Evolutionary conservation across 2,888 invertebrate genomes (phyloP), one percentile per base, ranked within the genome.

Genomic region (Chloroclystis v-ata): DNA sequence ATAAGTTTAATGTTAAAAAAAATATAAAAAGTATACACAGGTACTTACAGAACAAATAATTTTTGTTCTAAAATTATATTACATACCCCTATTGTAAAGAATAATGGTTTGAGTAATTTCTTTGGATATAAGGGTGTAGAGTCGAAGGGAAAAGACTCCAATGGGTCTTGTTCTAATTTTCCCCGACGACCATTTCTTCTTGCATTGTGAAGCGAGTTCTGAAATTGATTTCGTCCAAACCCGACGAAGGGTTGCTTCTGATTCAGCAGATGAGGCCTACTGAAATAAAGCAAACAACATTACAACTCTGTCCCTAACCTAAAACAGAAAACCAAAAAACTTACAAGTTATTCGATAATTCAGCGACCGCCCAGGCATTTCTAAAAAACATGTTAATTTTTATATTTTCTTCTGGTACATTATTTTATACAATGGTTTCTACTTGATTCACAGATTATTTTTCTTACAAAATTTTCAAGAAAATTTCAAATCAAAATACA

Each of bases 11-110:
- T 30, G 30, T 13, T 4, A 13, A 1, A 13, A 2, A n/a, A n/a
- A n/a, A n/a, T n/a, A n/a, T n/a, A n/a, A n/a, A n/a, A n/a, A n/a
- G n/a, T n/a, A n/a, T n/a, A n/a, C n/a, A n/a, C 12, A 13, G 2
- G 13, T 12, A 29, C 8, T 12, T 30, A 5, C 13, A 8, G 5
- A 9, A 30, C 8, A n/a, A n/a, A n/a, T n/a, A n/a, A n/a, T n/a
- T n/a, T n/a, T n/a, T n/a, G n/a, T n/a, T n/a, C n/a, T n/a, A n/a
- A n/a, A n/a, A n/a, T n/a, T n/a, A n/a, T 13, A n/a, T 9, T 16
- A 6, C 88, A 84, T 85, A 93, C 93, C 70, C 89, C 87, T 41
- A 92, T 64, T 39, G 93, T 91, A 70, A 93, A 93, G 32, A 89
- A 71, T 38, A 93, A 81, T 12, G 92, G 92, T 75, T 89, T 92